Evolutionary conservation across 2,888 invertebrate species (phyloP), one percentile per base, ranked within the genome.

Genomic region (Calephelis perditalis): DNA sequence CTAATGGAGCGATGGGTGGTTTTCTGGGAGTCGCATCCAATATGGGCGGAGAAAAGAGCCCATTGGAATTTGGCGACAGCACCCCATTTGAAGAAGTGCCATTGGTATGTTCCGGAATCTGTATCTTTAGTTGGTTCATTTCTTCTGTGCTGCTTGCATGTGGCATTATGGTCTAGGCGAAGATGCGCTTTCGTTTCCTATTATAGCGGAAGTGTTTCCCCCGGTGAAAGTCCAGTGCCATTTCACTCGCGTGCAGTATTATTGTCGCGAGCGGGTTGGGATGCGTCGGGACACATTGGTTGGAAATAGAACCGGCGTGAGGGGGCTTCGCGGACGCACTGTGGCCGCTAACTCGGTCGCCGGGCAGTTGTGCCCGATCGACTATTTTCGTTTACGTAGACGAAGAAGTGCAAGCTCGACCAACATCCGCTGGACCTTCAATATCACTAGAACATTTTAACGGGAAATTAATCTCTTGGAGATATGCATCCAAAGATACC

Each of bases 371-470:
- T 74, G 77, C 75, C 65, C 79, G 87, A 85, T 78, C 72, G 83
- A 89, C 89, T 90, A 89, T 90, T 90, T 90, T 89, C 72, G 90
- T 88, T 87, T 86, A 84, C 82, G 82, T 84, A 87, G 85, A 87
- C 85, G 86, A 86, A 86, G 88, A 86, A 88, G 87, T 89, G 87
- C 88, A 87, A 77, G 76, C 75, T 73, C 79, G 79, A 83, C 81
- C 81, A 82, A 82, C 82, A 79, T 75, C 76, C 65, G 73, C 71
- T 73, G 80, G 85, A 86, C 87, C 87, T 86, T 87, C 84, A 81
- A 75, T 75, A 77, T 68, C 59, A 45, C 60, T 56, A 56, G 35
- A 57, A 61, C 49, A 61, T 62, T 60, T 63, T 63, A 62, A 63
- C 35, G 40, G 47, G 45, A 40, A 5, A 40, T 40, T 47, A 52